phyloP scores from a whole-genome alignment of 2,888 invertebrate species.

The Drosophila phalerata region DNA sequence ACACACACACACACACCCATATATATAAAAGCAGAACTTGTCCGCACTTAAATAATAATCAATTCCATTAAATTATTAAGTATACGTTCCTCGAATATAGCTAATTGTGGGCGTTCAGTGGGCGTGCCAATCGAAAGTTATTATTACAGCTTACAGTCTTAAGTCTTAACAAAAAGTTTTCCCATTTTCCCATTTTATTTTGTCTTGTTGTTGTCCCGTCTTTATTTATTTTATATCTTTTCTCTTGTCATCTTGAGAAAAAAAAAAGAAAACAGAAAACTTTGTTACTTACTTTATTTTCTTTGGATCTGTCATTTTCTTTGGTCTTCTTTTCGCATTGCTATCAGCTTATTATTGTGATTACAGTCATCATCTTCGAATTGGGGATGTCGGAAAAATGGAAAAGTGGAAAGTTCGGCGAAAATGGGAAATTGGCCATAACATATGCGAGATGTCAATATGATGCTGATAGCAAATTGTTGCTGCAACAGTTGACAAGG shows the following conservation, averaged over 20 bases:
- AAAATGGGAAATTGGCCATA: constrained; percentile 20
- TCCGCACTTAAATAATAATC: constrained; percentile 79
- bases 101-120: constrained; percentile 66
- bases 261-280: constrained; percentile 28
- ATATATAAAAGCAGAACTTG: constrained; percentile 18
- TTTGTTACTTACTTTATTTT: constrained; percentile 46
- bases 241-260: constrained; percentile 30
- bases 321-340: constrained; percentile 18
- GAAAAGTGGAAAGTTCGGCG: background rate
- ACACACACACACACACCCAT: constrained; percentile 5
- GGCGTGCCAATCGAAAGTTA: constrained; percentile 41
- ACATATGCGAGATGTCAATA: constrained; percentile 42
- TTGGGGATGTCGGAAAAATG: background rate
- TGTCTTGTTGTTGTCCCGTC: constrained; percentile 10
- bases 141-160: constrained; percentile 40
- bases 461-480: constrained; percentile 22
- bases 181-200: constrained; percentile 60
- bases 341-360: constrained; percentile 68
- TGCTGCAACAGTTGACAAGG: constrained; percentile 17
- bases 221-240: constrained; percentile 38
- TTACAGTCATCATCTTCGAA: constrained; percentile 57
- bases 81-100: constrained; percentile 33
- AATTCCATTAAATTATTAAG: constrained; percentile 78
- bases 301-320: constrained; percentile 21
- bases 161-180: constrained; percentile 58